These are phyloP conservation scores for Petrolisthes cinctipes DNA, from an alignment of 2,888 invertebrate species.

Conservation along the genomic window DNA sequence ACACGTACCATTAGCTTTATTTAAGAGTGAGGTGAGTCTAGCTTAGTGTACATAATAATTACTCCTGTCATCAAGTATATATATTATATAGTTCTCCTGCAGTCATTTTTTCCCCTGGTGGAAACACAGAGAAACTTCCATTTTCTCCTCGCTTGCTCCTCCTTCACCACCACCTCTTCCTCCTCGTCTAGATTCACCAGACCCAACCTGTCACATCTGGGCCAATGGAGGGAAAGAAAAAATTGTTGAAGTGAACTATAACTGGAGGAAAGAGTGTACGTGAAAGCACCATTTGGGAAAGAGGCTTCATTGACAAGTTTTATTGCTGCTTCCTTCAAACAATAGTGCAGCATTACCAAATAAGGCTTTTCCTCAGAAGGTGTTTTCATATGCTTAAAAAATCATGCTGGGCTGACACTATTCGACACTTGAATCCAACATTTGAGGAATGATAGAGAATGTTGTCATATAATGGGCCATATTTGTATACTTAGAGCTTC, in stretches of 20 bases:
- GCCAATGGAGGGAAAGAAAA: not conserved
- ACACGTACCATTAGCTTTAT: not conserved
- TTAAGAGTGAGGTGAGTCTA: constrained; percentile 6
- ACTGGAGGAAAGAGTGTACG: too few relatives aligned
- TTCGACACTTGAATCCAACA: too few relatives aligned
- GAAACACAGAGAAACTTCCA: constrained; percentile 7
- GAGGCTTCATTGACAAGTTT: too few relatives aligned
- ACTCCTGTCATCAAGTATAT: not conserved
- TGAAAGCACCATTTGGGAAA: too few relatives aligned
- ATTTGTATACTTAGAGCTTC: too few relatives aligned
- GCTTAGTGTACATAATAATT: constrained; percentile 10
- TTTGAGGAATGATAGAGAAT: too few relatives aligned
- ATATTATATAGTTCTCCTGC: not conserved
- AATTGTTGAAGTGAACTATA: not conserved
- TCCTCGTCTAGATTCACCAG: not conserved
- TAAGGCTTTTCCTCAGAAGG: too few relatives aligned
- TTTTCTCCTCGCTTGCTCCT: not conserved
- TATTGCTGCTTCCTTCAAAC: too few relatives aligned
- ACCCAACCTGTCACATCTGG: not conserved
- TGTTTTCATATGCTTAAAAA: too few relatives aligned
- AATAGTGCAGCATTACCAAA: too few relatives aligned
- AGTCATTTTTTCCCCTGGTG: not conserved
- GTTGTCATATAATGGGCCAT: too few relatives aligned
- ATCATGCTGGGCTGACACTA: too few relatives aligned
- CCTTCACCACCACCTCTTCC: not conserved